Evolutionary conservation across 2,113 vertebrate genomes (phyloP).

Genomic region (Psammodynastes pulverulentus): DNA sequence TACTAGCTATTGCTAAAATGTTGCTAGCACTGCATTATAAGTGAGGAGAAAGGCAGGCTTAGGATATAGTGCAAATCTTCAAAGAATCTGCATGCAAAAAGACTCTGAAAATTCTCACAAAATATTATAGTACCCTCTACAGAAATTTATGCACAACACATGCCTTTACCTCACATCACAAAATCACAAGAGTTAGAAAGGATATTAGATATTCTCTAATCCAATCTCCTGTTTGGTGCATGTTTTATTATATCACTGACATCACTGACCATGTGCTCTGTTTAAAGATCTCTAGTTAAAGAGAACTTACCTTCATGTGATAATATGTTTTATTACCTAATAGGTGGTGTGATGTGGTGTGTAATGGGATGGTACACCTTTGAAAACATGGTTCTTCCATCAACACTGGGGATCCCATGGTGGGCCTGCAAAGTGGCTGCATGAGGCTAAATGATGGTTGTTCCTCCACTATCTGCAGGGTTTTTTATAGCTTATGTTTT

Average conservation of each 20-base stretch:
- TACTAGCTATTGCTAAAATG: too few species aligned
- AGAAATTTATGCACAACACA: neutral
- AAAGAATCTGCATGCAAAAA: neutral
- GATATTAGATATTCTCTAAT: neutral
- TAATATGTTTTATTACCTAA: neutral
- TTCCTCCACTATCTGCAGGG: neutral
- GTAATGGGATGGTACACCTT: neutral
- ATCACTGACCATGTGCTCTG: neutral
- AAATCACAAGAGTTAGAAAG: neutral
- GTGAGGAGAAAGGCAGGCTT: neutral
- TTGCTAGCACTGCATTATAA: neutral
- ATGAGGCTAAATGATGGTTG: neutral
- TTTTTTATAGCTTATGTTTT: neutral
- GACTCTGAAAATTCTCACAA: neutral
- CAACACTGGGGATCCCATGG: too few species aligned
- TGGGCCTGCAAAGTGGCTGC: too few species aligned
- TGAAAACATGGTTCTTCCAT: neutral
- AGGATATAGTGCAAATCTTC: neutral
- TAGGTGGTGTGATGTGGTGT: neutral
- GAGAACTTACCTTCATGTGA: neutral
- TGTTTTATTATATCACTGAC: neutral
- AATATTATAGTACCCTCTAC: neutral
- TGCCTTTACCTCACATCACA: constrained; percentile 11
- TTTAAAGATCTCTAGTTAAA: neutral
- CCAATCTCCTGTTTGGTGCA: neutral